These are phyloP conservation scores for Atta cephalotes DNA, from an alignment of 1,140 invertebrate species.

Conservation along the genomic window DNA sequence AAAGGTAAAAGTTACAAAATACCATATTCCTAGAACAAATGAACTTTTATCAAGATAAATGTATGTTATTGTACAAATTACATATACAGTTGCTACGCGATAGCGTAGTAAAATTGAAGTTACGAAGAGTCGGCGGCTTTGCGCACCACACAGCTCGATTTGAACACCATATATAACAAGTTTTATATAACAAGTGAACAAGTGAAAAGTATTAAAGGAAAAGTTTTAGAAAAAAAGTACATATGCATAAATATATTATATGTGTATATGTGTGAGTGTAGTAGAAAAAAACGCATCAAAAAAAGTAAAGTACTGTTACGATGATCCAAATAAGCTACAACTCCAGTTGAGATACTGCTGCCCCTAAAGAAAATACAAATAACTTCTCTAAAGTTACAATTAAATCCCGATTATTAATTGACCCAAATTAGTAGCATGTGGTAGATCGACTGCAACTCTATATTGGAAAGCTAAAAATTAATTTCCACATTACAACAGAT, in stretches of 20 bases:
- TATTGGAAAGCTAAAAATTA: conserved; percentile 78
- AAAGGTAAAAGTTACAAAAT: conserved; percentile 52
- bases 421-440: conserved; percentile 80
- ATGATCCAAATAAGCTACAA: conserved; percentile 77
- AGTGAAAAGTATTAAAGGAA: conserved; percentile 50
- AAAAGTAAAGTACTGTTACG: conserved; percentile 74
- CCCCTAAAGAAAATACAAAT: conserved; percentile 83
- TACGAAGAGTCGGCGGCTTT: conserved; percentile 48
- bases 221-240: conserved; percentile 65
- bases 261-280: conserved; percentile 59
- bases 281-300: conserved; percentile 59
- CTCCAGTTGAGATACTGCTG: conserved; percentile 84
- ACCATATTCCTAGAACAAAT: conserved; percentile 71
- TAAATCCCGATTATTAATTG: conserved; percentile 81
- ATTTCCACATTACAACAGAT: conserved; percentile 65
- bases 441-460: conserved; percentile 82
- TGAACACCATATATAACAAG: conserved; percentile 35
- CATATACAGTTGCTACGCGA: conserved; percentile 60
- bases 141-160: conserved; percentile 48
- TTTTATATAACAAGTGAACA: conserved; percentile 1
- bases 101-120: conserved; percentile 67
- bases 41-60: conserved; percentile 59
- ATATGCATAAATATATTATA: conserved; percentile 42
- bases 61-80: conserved; percentile 52
- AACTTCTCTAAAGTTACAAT: conserved; percentile 77